phyloP scores from a whole-genome alignment of 2,797 vertebrate genomes.

The Bradypodion ventrale region DNA sequence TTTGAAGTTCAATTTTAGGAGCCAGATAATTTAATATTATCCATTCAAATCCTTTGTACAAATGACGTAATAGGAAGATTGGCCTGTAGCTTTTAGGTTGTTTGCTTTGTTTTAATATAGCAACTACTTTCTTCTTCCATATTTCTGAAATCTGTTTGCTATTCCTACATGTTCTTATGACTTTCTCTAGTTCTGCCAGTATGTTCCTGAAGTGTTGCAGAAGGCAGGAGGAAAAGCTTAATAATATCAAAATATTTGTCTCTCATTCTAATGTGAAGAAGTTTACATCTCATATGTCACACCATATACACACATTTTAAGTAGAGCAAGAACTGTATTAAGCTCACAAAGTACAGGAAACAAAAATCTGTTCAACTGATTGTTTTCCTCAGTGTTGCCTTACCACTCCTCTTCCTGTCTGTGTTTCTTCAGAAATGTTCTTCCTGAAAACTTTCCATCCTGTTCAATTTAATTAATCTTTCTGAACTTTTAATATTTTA shows the following conservation, averaged over 20 bases:
- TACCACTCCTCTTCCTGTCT: conserved; percentile 71
- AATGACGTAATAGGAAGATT: too few relatives aligned
- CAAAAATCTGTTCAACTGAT: conserved; percentile 57
- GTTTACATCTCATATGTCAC: conserved; percentile 40
- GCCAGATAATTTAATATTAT: too few relatives aligned
- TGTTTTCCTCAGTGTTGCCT: conserved; percentile 64
- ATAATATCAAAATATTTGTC: conserved; percentile 33
- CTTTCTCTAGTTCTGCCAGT: too few relatives aligned
- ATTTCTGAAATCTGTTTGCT: too few relatives aligned
- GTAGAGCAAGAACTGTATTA: conserved; percentile 60
- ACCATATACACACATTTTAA: not conserved
- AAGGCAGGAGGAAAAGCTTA: not conserved
- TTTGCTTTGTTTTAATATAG: too few relatives aligned
- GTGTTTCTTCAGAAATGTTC: conserved; percentile 67
- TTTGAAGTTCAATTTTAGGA: too few relatives aligned
- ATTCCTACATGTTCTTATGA: too few relatives aligned
- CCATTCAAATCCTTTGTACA: too few relatives aligned
- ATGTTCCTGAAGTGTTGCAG: not conserved
- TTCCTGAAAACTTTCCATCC: conserved; percentile 48
- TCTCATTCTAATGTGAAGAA: conserved; percentile 6
- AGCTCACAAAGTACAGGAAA: conserved; percentile 67
- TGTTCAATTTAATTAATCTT: conserved; percentile 23
- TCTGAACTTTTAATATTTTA: conserved; percentile 47
- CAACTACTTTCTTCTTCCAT: too few relatives aligned
- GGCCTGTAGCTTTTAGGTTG: too few relatives aligned